Evolutionary conservation across 2,888 invertebrate species (phyloP), one percentile per base, ranked within the genome.

Genomic region (Andricus curvator): DNA sequence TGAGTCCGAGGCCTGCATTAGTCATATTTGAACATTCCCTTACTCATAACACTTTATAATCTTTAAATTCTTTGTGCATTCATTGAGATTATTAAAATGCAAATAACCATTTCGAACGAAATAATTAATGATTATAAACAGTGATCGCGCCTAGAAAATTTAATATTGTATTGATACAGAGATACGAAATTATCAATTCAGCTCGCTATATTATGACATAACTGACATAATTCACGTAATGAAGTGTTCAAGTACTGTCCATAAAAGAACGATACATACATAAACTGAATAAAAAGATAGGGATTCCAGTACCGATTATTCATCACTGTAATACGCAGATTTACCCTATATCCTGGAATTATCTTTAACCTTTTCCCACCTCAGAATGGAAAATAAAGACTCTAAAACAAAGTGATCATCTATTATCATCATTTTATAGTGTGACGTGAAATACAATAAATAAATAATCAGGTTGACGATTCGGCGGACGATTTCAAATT

Each of bases 161-260:
- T n/a, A 56, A 64, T 64, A 84, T 80, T 76, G 80, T 79, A 81
- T 82, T 82, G 80, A 81, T 77, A 77, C 25, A 44, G 78, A 60
- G 77, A 81, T 82, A 82, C 20, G 51, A 70, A 70, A 51, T 29
- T 51, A 70, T 70, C 48, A 48, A 51, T 51, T 70, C 29, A 48
- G 4, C 25, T 29, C 51, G 29, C 48, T 51, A 29, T 29, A 29
- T 70, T 70, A 70, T 51, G n/a, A 48, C 70, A 70, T 51, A 70
- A 56, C 8, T 56, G n/a, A 56, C 9, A n/a, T n/a, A 70, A 33
- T 20, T 51, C 22, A n/a, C 48, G 44, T 41, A 68, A 29, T 8
- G 51, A 70, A 48, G 29, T 70, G 70, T 9, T 25, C 44, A 44
- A 44, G 44, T 41, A 11, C 41, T 41, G 41, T 41, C 11, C 68